These are phyloP conservation scores for Heterodera filipjevi DNA, from an alignment of 2,888 invertebrate species.

Conservation along the genomic window DNA sequence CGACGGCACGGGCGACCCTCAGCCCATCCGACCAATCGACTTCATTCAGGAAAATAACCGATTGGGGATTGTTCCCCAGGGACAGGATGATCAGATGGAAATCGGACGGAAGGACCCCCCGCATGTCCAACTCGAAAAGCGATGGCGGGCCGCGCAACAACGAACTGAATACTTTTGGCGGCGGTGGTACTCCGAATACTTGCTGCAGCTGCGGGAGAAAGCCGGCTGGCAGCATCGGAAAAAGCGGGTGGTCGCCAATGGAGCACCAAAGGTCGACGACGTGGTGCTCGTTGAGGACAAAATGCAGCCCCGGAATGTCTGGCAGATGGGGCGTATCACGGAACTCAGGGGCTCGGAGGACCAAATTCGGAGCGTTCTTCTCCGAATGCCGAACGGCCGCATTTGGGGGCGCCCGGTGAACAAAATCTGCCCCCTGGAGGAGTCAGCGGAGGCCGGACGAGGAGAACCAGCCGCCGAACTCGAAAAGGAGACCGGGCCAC, in stretches of 20 bases:
- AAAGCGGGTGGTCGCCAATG: neutral
- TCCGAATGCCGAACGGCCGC: neutral
- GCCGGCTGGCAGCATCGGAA: neutral
- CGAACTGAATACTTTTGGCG: neutral
- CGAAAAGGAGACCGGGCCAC: no score
- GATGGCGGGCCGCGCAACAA: neutral
- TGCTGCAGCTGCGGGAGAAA: neutral
- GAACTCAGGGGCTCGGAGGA: neutral
- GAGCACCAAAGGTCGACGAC: neutral
- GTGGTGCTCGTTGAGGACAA: constrained; percentile 10
- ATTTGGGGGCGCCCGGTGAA: neutral
- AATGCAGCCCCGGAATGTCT: neutral
- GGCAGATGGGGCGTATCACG: neutral
- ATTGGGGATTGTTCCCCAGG: neutral
- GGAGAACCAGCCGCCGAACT: no score
- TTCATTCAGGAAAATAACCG: constrained; percentile 11
- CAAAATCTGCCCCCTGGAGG: constrained; percentile 4
- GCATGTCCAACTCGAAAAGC: neutral
- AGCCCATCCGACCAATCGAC: constrained; percentile 17
- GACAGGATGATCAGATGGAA: neutral
- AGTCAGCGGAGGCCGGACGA: neutral
- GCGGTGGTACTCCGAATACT: neutral
- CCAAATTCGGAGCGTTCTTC: neutral
- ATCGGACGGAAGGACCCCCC: neutral
- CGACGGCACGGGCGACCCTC: neutral